These are phyloP conservation scores for Entomobrya proxima DNA, from an alignment of 2,888 invertebrate species.

Conservation along the genomic window DNA sequence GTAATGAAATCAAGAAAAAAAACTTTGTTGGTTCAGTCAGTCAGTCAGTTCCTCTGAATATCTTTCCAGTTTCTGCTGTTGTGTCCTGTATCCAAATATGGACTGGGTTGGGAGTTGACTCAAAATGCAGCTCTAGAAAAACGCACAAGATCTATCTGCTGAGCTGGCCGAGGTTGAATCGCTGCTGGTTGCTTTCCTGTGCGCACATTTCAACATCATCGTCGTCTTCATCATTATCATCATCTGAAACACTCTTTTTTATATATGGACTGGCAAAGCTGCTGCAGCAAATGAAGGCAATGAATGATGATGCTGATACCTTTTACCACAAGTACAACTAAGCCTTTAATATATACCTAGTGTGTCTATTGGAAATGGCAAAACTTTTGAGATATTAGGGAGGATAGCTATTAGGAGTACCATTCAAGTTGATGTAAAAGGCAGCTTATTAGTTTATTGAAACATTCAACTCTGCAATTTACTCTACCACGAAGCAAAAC, in stretches of 20 bases:
- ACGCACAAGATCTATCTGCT: constrained; percentile 9
- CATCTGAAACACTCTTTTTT: too few species aligned
- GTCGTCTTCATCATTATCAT: neutral
- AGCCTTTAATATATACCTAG: too few species aligned
- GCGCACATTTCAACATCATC: constrained; percentile 1
- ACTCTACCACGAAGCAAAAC: constrained; percentile 3
- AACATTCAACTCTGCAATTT: constrained; percentile 58
- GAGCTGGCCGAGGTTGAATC: constrained; percentile 31
- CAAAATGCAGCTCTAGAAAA: constrained; percentile 29
- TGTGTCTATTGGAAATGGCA: neutral
- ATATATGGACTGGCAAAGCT: neutral
- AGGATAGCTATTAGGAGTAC: neutral
- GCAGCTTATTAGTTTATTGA: constrained; percentile 53
- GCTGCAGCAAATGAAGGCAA: neutral
- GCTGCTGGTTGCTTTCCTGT: constrained; percentile 51
- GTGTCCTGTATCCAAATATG: constrained; percentile 44
- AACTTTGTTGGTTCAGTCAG: constrained; percentile 17
- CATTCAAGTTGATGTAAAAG: constrained; percentile 19
- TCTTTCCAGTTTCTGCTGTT: constrained; percentile 40
- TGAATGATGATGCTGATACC: neutral
- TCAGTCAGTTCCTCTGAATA: constrained; percentile 50
- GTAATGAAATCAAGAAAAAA: constrained; percentile 24
- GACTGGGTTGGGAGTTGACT: constrained; percentile 54
- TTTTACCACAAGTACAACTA: neutral
- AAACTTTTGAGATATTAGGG: neutral